Base-by-base conservation (phyloP, 2,113 vertebrate species). In the Polypterus bichir region DNA sequence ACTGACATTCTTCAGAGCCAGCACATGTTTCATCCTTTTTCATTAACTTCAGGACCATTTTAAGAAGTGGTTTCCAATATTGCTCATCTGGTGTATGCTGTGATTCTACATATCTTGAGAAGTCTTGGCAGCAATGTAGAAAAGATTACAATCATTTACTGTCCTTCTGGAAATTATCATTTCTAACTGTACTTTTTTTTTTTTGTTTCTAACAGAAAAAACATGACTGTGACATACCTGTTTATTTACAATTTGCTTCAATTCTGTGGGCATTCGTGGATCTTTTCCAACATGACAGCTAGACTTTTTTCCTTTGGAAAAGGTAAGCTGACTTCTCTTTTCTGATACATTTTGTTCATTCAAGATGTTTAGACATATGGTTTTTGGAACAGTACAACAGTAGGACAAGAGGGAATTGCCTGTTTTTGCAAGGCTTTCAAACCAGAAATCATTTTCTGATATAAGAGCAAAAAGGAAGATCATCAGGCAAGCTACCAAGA, bases 251-350 rank as follows among this genome's bases (percentile, higher is more conserved):
- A 98, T 71, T 79, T 98, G 71, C 71, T 93, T 54, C 94, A 98
- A 72, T 98, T 98, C 81, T 97, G 92, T 44, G 93, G 92, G 59
- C 92, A 96, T 77, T 94, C 94, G 1, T 98, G 94, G 95, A 92
- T 97, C 71, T 87, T 95, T 77, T 79, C 92, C 2, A 98, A 97
- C 61, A 94, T 89, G 84, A 83, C 85, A 27, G 89, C 85, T 76
- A 83, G 94, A 70, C 88, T 93, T 70, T 73, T 98, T 66, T 91
- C 83, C 5, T 97, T 98, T 80, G 95, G 94, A 27, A 73, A 77
- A 88, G 94, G 94, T 97, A 83, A 80, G 76, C 3, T 27, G 6
- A 8, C 52, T n/a, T 5, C 44, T 48, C 9, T 3, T 9, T 52
- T 53, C 49, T 3, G n/a, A 4, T 5, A 60, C 9, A 48, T 44